phyloP scores from a whole-genome alignment of 2,113 vertebrate species.

The Proteles cristata region DNA sequence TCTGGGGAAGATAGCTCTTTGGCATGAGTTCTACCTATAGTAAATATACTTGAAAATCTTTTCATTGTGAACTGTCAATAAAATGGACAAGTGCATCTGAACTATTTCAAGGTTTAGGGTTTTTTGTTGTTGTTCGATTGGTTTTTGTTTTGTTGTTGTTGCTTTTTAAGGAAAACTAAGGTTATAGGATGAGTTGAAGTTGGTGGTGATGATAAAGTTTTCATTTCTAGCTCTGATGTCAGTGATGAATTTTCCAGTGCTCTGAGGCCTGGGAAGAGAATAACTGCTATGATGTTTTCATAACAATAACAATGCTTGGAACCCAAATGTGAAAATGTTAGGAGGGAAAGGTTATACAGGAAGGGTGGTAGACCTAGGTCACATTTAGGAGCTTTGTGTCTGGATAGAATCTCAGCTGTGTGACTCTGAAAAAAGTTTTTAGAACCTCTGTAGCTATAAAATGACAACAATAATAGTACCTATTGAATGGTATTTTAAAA shows the following conservation, averaged over 20 bases:
- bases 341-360: background rate
- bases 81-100: background rate
- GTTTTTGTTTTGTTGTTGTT: background rate
- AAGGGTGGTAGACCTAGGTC: background rate
- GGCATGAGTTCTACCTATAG: background rate
- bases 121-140: background rate
- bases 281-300: background rate
- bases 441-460: background rate
- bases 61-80: background rate
- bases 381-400: background rate
- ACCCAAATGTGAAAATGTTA: background rate
- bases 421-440: background rate
- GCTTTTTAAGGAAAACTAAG: background rate
- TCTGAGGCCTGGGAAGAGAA: background rate
- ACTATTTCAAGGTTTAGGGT: background rate
- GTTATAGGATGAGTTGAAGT: background rate
- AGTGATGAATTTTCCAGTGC: background rate
- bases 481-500: background rate
- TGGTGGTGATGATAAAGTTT: background rate
- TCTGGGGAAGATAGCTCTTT: background rate
- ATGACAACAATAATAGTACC: background rate
- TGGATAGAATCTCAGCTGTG: background rate
- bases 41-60: background rate
- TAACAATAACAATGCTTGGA: background rate
- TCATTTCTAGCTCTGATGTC: background rate